Conservation (phyloP, 2,797 vertebrate species). For the Epinephelus malabaricus region DNA sequence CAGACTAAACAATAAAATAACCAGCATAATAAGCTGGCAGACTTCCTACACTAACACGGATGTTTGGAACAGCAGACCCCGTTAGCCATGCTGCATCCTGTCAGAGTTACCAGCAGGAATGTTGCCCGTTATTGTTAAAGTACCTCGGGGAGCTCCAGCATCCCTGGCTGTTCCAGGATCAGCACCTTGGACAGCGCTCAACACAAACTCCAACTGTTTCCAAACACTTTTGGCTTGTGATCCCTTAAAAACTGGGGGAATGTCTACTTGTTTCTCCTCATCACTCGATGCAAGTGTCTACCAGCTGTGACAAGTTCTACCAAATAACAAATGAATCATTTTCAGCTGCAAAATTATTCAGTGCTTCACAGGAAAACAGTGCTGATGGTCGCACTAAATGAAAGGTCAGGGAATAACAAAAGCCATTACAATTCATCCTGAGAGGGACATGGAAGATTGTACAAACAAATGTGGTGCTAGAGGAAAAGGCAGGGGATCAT, state of each 20-base stretch:
- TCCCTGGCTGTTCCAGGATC: slow-evolving; percentile 6
- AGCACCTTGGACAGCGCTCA: slow-evolving; percentile 50
- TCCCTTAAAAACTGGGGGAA: not conserved
- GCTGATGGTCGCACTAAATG: not conserved
- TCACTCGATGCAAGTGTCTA: not conserved
- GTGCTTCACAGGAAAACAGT: not conserved
- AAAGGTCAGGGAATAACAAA: too few relatives aligned
- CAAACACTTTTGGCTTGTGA: not conserved
- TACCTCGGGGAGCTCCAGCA: slow-evolving; percentile 9
- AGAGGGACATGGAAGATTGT: too few relatives aligned
- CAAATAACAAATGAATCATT: not conserved
- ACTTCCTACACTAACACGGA: not conserved
- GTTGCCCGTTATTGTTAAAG: not conserved
- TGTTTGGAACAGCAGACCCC: not conserved
- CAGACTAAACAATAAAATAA: not conserved
- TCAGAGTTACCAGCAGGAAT: not conserved
- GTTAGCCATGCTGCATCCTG: not conserved
- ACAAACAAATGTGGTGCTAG: too few relatives aligned
- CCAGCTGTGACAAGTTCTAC: not conserved
- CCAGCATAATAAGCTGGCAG: not conserved
- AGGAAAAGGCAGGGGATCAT: too few relatives aligned
- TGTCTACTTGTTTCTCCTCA: not conserved
- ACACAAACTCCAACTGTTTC: not conserved
- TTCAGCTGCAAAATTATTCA: not conserved
- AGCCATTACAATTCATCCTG: too few relatives aligned